phyloP scores from a whole-genome alignment of 2,888 invertebrate species.

The Leptinotarsa peninsularis region DNA sequence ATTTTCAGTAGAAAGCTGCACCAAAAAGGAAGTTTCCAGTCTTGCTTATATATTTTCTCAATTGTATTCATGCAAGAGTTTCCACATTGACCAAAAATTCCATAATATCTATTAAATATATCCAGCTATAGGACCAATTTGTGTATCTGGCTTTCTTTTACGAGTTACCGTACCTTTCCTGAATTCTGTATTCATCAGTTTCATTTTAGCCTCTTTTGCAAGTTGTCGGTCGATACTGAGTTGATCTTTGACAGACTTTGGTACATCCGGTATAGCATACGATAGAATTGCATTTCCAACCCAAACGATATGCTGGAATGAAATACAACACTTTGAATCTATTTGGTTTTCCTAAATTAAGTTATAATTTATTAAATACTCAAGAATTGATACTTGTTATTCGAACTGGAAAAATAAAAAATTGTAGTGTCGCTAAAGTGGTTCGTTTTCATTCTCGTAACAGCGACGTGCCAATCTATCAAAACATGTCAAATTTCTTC shows the following conservation, averaged over 20 bases:
- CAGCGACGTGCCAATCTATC: too few species aligned
- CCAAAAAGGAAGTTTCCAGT: too few species aligned
- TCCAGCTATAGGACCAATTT: slow-evolving; percentile 22
- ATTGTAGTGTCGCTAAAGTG: too few species aligned
- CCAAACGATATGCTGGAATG: slow-evolving; percentile 69
- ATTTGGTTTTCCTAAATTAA: not conserved
- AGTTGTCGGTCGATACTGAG: slow-evolving; percentile 28
- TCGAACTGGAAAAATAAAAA: too few species aligned
- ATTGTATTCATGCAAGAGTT: too few species aligned
- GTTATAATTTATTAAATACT: too few species aligned
- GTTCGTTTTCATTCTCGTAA: too few species aligned
- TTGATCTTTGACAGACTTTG: slow-evolving; percentile 50
- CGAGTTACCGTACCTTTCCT: not conserved
- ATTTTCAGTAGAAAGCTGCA: too few species aligned
- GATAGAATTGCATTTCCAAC: slow-evolving; percentile 72
- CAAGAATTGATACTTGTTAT: too few species aligned
- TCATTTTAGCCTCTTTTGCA: slow-evolving; percentile 21
- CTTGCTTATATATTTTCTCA: too few species aligned
- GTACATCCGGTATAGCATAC: slow-evolving; percentile 70
- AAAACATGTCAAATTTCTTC: too few species aligned
- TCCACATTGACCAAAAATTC: not conserved
- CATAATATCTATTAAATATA: slow-evolving; percentile 2
- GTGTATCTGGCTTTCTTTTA: not conserved
- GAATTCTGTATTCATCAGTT: not conserved
- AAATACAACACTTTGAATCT: not conserved